Evolutionary conservation across 2,113 vertebrate species (phyloP).

Genomic region (Amphiprion ocellaris): DNA sequence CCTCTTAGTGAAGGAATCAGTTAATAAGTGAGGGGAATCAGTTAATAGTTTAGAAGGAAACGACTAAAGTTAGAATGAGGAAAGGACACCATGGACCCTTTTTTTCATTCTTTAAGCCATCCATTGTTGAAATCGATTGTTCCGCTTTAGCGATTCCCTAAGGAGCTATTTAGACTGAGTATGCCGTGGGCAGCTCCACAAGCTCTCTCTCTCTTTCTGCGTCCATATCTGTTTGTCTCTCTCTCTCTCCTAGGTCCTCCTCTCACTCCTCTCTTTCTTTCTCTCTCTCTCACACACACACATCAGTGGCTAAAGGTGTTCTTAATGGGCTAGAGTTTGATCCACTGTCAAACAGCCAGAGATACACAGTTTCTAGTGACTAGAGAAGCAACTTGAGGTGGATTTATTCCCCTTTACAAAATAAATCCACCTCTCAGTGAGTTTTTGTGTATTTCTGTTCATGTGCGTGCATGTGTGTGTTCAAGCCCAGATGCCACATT

Average conservation of each 20-base stretch:
- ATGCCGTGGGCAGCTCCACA: conserved; percentile 65
- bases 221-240: conserved; percentile 9
- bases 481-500: background rate
- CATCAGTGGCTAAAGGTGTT: conserved; percentile 58
- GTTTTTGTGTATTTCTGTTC: background rate
- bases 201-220: conserved; percentile 39
- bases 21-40: conserved; percentile 58
- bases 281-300: conserved; percentile 3
- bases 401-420: conserved; percentile 44
- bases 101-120: conserved; percentile 60
- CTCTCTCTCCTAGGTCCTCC: background rate
- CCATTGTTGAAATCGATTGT: conserved; percentile 79
- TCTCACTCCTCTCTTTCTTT: conserved; percentile 17
- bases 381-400: conserved; percentile 31
- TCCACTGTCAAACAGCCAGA: conserved; percentile 62
- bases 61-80: conserved; percentile 34
- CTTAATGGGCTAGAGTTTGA: conserved; percentile 66
- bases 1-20: conserved; percentile 55
- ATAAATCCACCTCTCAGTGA: conserved; percentile 40
- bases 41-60: conserved; percentile 60
- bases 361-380: conserved; percentile 61
- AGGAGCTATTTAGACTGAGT: conserved; percentile 77
- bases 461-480: background rate
- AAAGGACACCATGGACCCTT: conserved; percentile 43
- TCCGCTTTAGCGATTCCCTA: conserved; percentile 75